phyloP scores from a whole-genome alignment of 2,797 vertebrate genomes.

The Siniperca scherzeri region DNA sequence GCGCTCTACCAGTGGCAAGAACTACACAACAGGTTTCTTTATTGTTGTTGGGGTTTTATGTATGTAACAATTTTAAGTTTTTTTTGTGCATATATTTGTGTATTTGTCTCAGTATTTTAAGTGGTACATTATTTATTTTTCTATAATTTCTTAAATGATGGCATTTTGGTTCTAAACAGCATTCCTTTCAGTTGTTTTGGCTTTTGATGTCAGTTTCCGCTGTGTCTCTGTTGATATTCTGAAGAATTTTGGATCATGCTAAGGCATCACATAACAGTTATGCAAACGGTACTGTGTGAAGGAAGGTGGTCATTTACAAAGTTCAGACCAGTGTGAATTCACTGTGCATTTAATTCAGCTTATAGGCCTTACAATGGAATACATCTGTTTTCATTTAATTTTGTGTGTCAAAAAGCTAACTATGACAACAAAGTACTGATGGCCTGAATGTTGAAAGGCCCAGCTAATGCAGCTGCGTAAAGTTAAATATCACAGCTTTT shows the following conservation, averaged over 20 bases:
- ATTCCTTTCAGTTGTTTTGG: conserved; percentile 83
- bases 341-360: conserved; percentile 59
- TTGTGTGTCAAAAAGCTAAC: conserved; percentile 44
- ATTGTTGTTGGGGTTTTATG: conserved; percentile 67
- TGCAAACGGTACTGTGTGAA: conserved; percentile 31
- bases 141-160: conserved; percentile 81
- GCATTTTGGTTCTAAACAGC: conserved; percentile 81
- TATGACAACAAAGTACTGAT: conserved; percentile 44
- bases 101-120: conserved; percentile 81
- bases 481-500: conserved; percentile 54
- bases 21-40: conserved; percentile 76
- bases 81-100: conserved; percentile 78
- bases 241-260: conserved; percentile 40
- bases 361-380: conserved; percentile 62
- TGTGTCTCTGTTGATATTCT: conserved; percentile 22
- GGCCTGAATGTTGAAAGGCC: conserved; percentile 51
- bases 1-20: conserved; percentile 63
- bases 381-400: conserved; percentile 60
- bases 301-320: conserved; percentile 39
- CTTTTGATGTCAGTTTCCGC: conserved; percentile 57
- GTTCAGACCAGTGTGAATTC: conserved; percentile 38
- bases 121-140: conserved; percentile 86
- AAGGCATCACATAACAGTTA: conserved; percentile 30
- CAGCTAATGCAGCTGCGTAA: conserved; percentile 48
- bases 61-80: conserved; percentile 58